Conservation (phyloP, 2,113 vertebrate genomes). For the Glaucidium brasilianum region DNA sequence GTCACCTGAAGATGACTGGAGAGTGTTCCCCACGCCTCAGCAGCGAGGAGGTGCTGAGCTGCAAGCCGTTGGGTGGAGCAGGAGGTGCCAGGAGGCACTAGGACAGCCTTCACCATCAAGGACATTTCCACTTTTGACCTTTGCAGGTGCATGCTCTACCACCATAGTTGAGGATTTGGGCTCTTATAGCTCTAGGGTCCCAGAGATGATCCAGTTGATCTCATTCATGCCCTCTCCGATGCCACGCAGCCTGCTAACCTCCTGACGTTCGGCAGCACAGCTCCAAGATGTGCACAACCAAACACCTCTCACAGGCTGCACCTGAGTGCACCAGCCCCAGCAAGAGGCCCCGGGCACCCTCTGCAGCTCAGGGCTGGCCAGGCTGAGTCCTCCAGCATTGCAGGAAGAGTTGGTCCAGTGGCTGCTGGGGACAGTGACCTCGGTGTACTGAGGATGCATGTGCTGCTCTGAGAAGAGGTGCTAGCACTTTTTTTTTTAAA, state of each 20-base stretch:
- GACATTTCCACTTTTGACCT: background rate
- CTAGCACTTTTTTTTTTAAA: background rate
- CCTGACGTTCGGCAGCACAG: background rate
- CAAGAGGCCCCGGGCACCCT: background rate
- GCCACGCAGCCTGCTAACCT: background rate
- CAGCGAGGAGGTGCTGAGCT: background rate
- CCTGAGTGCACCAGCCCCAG: background rate
- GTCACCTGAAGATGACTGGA: background rate
- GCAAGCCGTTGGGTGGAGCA: background rate
- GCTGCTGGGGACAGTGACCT: background rate
- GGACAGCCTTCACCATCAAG: background rate
- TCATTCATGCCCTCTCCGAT: background rate
- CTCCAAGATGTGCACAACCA: background rate
- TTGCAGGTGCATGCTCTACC: accelerated
- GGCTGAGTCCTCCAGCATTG: background rate
- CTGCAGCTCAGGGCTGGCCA: background rate
- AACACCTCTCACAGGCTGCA: background rate
- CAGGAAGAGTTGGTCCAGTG: background rate
- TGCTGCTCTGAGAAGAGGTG: background rate
- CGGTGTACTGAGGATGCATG: accelerated
- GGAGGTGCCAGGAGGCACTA: background rate
- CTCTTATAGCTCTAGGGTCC: background rate
- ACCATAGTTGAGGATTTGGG: background rate
- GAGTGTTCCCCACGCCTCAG: accelerated
- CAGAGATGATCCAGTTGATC: background rate